phyloP scores from a whole-genome alignment of 35 echinoderm and acorn worm genomes.

The Hemicentrotus pulcherrimus region DNA sequence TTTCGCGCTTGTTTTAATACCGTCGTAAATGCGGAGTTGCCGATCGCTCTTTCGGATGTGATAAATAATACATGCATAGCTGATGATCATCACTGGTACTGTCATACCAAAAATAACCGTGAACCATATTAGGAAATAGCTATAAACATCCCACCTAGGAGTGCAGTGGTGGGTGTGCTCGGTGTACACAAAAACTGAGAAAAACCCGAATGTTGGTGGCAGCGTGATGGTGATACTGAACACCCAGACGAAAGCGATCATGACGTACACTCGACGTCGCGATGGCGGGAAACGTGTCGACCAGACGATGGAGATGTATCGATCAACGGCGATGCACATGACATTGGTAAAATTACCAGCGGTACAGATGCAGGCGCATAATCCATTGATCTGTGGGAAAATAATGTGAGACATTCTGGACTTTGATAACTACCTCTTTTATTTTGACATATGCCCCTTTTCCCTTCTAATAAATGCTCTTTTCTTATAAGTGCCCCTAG shows the following conservation, averaged over 20 bases:
- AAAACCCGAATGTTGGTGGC: constrained; percentile 21
- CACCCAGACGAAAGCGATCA: constrained; percentile 18
- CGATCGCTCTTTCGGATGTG: constrained; percentile 19
- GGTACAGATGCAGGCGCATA: constrained; percentile 15
- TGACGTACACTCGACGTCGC: neutral
- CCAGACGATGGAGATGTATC: constrained; percentile 40
- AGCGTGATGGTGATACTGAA: constrained; percentile 28
- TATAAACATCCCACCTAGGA: constrained; percentile 9
- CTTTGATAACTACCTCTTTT: too few relatives aligned
- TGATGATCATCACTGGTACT: constrained; percentile 21
- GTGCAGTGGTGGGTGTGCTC: constrained; percentile 18
- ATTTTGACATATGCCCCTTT: too few relatives aligned
- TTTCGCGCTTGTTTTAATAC: neutral
- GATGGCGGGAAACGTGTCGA: constrained; percentile 28
- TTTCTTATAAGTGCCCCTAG: too few relatives aligned
- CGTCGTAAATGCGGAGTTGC: neutral
- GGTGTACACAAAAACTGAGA: constrained; percentile 18
- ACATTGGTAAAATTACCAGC: constrained; percentile 39
- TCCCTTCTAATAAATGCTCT: too few relatives aligned
- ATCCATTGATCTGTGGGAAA: constrained; percentile 30
- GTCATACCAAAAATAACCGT: constrained; percentile 30
- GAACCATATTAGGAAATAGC: constrained; percentile 35
- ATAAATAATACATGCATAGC: constrained; percentile 34
- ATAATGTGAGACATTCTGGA: neutral
- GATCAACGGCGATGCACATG: constrained; percentile 42